These are phyloP conservation scores for Leucophenga maculata DNA, from an alignment of 2,888 invertebrate species.

Conservation along the genomic window DNA sequence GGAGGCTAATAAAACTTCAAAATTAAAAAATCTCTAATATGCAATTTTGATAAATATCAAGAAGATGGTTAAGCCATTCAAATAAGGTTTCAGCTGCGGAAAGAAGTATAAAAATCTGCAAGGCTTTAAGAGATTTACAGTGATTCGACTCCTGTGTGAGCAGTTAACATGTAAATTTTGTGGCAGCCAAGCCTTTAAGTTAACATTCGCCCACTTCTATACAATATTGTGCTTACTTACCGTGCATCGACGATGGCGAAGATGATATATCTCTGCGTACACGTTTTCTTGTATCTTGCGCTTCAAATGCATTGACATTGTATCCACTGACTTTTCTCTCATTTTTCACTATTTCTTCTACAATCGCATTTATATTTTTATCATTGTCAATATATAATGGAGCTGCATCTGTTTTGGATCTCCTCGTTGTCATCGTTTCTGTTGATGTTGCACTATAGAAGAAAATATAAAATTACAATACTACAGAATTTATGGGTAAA, in stretches of 20 bases:
- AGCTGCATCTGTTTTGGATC: slow-evolving; percentile 1
- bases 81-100: too few species aligned
- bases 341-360: slow-evolving; percentile 44
- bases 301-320: slow-evolving; percentile 12
- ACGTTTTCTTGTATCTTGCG: slow-evolving; percentile 44
- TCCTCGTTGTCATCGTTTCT: slow-evolving; percentile 21
- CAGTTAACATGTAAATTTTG: too few species aligned
- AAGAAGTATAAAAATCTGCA: too few species aligned
- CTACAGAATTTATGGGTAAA: too few species aligned
- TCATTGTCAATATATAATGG: not conserved
- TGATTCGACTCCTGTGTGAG: too few species aligned
- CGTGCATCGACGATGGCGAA: slow-evolving; percentile 68
- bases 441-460: slow-evolving; percentile 22
- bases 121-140: too few species aligned
- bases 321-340: slow-evolving; percentile 59
- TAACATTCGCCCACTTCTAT: too few species aligned
- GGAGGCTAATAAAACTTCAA: too few species aligned
- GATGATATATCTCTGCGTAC: slow-evolving; percentile 65
- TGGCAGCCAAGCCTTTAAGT: too few species aligned
- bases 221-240: slow-evolving; percentile 49
- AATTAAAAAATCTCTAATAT: too few species aligned
- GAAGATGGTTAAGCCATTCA: too few species aligned
- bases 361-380: slow-evolving; percentile 14
- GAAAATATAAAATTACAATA: not conserved
- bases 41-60: too few species aligned